Evolutionary conservation across 2,797 vertebrate species (phyloP).

Genomic region (Chrysocyon brachyurus): DNA sequence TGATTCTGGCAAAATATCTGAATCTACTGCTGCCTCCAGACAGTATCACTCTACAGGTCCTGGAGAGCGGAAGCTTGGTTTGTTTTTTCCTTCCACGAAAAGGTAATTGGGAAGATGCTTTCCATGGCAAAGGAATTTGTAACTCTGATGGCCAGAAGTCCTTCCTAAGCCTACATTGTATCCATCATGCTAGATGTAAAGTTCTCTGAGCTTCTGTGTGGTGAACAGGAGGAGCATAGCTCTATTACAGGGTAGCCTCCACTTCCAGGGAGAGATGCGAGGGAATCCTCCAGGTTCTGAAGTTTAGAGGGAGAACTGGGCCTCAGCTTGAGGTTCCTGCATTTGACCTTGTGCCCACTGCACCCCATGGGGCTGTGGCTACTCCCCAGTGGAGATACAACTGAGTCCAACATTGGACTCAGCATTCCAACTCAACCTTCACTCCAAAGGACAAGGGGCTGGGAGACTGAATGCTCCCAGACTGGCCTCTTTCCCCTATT

Average conservation of each 20-base stretch:
- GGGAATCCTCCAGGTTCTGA: not conserved
- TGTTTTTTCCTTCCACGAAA: not conserved
- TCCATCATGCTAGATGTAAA: not conserved
- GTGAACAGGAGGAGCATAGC: not conserved
- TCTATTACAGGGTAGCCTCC: rapidly evolving
- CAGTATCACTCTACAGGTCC: rapidly evolving
- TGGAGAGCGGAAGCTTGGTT: not conserved
- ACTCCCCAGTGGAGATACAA: rapidly evolving
- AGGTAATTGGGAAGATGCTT: not conserved
- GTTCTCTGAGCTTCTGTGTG: not conserved
- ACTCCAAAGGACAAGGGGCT: not conserved
- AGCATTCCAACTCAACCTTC: not conserved
- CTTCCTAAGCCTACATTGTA: not conserved
- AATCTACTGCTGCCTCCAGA: not conserved
- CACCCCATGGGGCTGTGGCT: not conserved
- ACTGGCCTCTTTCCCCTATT: not conserved
- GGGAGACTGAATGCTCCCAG: not conserved
- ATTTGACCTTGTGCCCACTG: not conserved
- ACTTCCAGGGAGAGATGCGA: not conserved
- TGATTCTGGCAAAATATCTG: not conserved
- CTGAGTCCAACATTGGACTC: not conserved
- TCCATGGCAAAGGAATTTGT: not conserved
- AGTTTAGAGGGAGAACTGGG: not conserved
- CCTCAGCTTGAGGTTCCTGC: not conserved
- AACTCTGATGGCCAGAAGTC: not conserved